These are phyloP conservation scores for Agrochola lychnidis DNA, from an alignment of 2,888 invertebrate genomes.

Conservation along the genomic window DNA sequence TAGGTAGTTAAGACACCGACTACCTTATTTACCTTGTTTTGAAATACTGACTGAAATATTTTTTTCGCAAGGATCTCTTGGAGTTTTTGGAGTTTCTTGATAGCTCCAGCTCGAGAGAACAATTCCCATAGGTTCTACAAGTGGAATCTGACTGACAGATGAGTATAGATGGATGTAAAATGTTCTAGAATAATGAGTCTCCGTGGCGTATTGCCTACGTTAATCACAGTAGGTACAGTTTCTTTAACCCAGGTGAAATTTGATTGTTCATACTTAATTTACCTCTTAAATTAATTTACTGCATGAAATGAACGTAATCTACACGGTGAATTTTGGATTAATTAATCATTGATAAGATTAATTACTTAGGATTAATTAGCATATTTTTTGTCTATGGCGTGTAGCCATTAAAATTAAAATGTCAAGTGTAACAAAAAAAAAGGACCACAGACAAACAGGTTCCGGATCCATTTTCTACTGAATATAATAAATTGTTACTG, in stretches of 20 bases:
- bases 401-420: neutral
- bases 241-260: neutral
- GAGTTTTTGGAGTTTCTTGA: neutral
- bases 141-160: neutral
- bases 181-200: neutral
- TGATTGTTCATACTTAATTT: constrained; percentile 2
- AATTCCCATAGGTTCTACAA: neutral
- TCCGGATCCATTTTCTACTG: neutral
- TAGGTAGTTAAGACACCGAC: neutral
- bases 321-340: neutral
- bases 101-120: neutral
- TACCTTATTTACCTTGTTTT: neutral
- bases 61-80: neutral
- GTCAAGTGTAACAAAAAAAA: neutral
- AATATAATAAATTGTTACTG: neutral
- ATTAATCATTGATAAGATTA: constrained; percentile 12
- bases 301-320: neutral
- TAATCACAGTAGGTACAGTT: neutral
- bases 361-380: neutral
- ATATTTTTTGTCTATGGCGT: neutral
- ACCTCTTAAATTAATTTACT: constrained; percentile 14
- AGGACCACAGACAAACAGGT: no score
- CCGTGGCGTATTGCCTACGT: neutral
- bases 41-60: neutral
- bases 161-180: neutral